These are phyloP conservation scores for Eretmochelys imbricata DNA, from an alignment of 2,113 vertebrate genomes.

Conservation along the genomic window DNA sequence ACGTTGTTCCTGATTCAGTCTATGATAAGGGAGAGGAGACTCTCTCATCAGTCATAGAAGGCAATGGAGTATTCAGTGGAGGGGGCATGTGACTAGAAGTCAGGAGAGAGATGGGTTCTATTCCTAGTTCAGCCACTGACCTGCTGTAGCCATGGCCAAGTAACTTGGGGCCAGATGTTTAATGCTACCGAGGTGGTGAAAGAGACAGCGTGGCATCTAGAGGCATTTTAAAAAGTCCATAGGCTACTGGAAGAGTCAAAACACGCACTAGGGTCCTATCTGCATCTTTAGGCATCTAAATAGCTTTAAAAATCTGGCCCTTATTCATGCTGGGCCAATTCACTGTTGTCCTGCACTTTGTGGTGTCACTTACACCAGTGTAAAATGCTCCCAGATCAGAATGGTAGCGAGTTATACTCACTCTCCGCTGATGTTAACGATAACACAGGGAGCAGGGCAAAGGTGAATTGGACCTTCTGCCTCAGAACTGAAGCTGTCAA, in stretches of 20 bases:
- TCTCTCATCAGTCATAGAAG: neutral
- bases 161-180: neutral
- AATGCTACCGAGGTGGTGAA: neutral
- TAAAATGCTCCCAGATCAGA: rapidly evolving
- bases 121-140: neutral
- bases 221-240: neutral
- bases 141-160: neutral
- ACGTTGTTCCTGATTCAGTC: neutral
- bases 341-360: rapidly evolving
- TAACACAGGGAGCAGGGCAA: neutral
- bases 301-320: neutral
- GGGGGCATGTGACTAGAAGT: neutral
- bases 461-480: neutral
- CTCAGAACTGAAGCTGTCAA: neutral
- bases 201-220: neutral
- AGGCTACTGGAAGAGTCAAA: neutral
- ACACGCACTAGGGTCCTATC: neutral
- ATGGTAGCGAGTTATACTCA: rapidly evolving
- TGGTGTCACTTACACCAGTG: rapidly evolving
- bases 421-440: rapidly evolving
- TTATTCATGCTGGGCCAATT: neutral
- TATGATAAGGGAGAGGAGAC: neutral
- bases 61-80: neutral
- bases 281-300: neutral
- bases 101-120: neutral